Base-by-base conservation (phyloP, 1,140 invertebrate species). In the Lordiphosa stackelbergi region DNA sequence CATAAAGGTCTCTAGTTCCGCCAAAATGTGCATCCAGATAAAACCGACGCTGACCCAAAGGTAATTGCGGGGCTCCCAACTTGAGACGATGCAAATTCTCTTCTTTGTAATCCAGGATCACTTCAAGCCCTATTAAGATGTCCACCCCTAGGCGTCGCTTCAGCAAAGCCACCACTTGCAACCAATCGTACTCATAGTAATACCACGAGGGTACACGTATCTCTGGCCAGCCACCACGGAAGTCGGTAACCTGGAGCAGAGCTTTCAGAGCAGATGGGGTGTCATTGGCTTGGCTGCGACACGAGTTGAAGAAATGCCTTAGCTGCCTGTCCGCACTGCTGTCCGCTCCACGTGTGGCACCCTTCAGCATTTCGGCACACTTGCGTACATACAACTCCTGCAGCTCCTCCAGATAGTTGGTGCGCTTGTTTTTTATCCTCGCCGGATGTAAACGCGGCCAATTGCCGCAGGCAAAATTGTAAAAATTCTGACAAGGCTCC, bases 401-500 rank as follows among this genome's bases (percentile, higher is more conserved):
- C 12, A 97, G 88, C 72, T 96, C 93, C 86, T 96, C 95, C 3
- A 47, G 92, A 93, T 69, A 94, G 91, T 72, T 92, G 89, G 85
- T 97, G 93, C 85, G 95, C 93, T 0, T 95, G 2, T 61, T 75
- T 6, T 62, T 35, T 4, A 61, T 4, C 0, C 51, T 48, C 0
- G 85, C 64, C 0, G 81, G 79, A 53, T 86, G 81, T 22, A 85
- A 35, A n/a, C 72, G 73, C 0, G 65, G 95, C 93, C 85, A 94
- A 95, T 84, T 81, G 35, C 81, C 85, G 19, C 85, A 87, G 16
- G 85, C 85, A 40, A 63, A 87, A 34, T 94, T 91, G 87, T 97
- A 97, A 85, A 98, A 98, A 87, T 98, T 95, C 2, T 93, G 88
- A 87, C 96, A 98, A 0, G 96, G 95, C 35, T 55, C 11, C 84